A percentile compares a stretch with the other conserved stretches of the same genome.
phyloP scores from a whole-genome alignment of 2,113 vertebrate species.

The Sinocyclocheilus grahami region DNA sequence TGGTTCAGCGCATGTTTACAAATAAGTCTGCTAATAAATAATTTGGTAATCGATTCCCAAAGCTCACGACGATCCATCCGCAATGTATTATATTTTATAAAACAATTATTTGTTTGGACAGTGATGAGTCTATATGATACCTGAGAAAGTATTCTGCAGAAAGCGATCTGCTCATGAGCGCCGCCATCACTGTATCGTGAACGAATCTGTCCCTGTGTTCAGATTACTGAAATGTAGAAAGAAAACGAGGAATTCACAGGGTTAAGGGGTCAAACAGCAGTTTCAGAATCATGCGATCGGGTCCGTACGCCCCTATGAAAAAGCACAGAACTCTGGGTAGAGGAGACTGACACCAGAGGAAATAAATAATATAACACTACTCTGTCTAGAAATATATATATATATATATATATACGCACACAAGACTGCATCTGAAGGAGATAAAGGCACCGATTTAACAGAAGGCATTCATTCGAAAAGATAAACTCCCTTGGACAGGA shows the following conservation, averaged over 20 bases:
- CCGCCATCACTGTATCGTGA: constrained; percentile 28
- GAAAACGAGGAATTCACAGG: not conserved
- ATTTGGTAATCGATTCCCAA: constrained; percentile 40
- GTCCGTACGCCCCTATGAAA: not conserved
- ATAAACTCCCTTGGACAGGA: constrained; percentile 20
- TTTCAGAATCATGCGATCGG: constrained; percentile 24
- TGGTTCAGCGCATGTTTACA: constrained; percentile 36
- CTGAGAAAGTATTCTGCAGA: constrained; percentile 45
- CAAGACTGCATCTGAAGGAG: constrained; percentile 61
- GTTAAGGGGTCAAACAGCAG: constrained; percentile 50
- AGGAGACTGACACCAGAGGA: constrained; percentile 32
- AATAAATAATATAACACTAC: constrained; percentile 58
- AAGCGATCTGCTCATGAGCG: constrained; percentile 45
- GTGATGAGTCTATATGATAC: constrained; percentile 53
- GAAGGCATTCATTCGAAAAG: constrained; percentile 47
- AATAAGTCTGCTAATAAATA: constrained; percentile 39
- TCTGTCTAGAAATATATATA: constrained; percentile 42
- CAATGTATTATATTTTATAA: constrained; percentile 16
- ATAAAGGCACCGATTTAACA: constrained; percentile 59
- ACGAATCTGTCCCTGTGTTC: constrained; percentile 39
- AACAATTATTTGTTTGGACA: constrained; percentile 53
- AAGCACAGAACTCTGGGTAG: constrained; percentile 10
- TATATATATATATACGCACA: constrained; percentile 16
- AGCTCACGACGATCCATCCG: constrained; percentile 15
- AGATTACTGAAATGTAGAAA: constrained; percentile 31